Evolutionary conservation across 1,140 invertebrate species (phyloP), one percentile per base, ranked within the genome.

Genomic region (Lepidurus packardi): DNA sequence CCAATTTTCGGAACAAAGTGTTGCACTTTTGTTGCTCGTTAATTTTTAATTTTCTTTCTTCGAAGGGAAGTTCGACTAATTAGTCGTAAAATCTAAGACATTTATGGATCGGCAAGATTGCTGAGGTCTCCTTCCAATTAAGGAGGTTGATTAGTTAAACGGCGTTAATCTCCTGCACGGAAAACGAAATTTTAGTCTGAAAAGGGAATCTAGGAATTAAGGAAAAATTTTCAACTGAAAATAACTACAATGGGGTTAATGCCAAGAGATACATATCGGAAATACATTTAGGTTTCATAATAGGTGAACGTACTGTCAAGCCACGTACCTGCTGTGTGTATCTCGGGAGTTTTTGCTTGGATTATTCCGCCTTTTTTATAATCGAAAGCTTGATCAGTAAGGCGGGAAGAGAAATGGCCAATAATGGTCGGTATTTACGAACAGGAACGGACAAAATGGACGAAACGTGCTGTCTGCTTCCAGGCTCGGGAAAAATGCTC

Each of bases 361-460:
- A 65, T 65, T 65, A 16, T 13, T 65, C 21, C 21, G 16, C 53
- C 53, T 65, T 21, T 65, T 21, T 7, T 13, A 65, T n/a, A 7
- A 65, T 65, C 53, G 16, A 65, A 21, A 65, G 53, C 53, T 65
- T 65, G 53, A 65, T 65, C 53, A 65, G 53, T 21, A 65, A 65
- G 16, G 53, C 53, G 53, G 53, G 53, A 65, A 65, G 53, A 7
- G 53, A 65, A 65, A 65, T n/a, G 53, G 4, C 53, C 53, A 65
- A 47, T 65, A 65, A 65, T 65, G n/a, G 53, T 65, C 21, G 53
- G 21, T 65, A 65, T 65, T 65, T 65, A 65, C 21, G 53, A 65
- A 9, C 53, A 65, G 53, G 53, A 65, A 65, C 53, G 53, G 53
- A 5, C n/a, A 65, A 16, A 65, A 65, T 65, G 53, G 53, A n/a